These are phyloP conservation scores for Palythoa grandis DNA, from an alignment of 92 coral and sea anemone genomes.

Conservation along the genomic window DNA sequence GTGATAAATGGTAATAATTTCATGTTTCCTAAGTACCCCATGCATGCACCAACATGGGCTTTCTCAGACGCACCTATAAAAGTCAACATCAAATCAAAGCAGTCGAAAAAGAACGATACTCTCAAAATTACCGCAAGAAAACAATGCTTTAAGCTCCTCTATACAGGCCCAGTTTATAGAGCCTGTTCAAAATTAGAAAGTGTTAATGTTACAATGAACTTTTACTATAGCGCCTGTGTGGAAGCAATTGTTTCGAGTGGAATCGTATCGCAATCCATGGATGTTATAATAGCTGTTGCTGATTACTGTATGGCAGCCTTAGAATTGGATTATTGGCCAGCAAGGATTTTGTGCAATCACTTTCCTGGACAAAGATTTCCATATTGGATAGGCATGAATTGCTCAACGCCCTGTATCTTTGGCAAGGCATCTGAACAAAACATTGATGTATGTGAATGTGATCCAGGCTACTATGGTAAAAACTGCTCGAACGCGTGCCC, in stretches of 20 bases:
- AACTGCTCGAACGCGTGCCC: conserved; percentile 62
- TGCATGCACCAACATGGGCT: conserved; percentile 62
- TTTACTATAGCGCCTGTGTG: conserved; percentile 58
- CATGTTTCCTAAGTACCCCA: conserved; percentile 54
- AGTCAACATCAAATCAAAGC: conserved; percentile 32
- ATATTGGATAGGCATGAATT: conserved; percentile 67
- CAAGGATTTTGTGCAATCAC: conserved; percentile 57
- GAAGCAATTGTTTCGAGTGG: conserved; percentile 53
- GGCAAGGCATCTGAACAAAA: conserved; percentile 50
- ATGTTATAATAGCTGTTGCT: conserved; percentile 52
- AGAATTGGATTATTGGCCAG: conserved; percentile 59
- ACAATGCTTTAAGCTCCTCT: conserved; percentile 49
- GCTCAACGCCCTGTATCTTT: conserved; percentile 58
- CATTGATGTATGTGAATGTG: conserved; percentile 56
- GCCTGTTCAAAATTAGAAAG: conserved; percentile 48
- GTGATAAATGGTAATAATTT: conserved; percentile 51
- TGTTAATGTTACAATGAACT: conserved; percentile 46
- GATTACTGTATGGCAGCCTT: conserved; percentile 60
- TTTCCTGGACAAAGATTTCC: conserved; percentile 67
- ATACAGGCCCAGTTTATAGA: conserved; percentile 42
- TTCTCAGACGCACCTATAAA: conserved; percentile 69
- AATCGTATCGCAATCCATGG: conserved; percentile 51
- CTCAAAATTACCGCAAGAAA: conserved; percentile 43
- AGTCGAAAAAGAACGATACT: conserved; percentile 48
- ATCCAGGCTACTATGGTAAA: conserved; percentile 62